These are phyloP conservation scores for Idaea dimidiata DNA, from an alignment of 2,888 invertebrate species.

Conservation along the genomic window DNA sequence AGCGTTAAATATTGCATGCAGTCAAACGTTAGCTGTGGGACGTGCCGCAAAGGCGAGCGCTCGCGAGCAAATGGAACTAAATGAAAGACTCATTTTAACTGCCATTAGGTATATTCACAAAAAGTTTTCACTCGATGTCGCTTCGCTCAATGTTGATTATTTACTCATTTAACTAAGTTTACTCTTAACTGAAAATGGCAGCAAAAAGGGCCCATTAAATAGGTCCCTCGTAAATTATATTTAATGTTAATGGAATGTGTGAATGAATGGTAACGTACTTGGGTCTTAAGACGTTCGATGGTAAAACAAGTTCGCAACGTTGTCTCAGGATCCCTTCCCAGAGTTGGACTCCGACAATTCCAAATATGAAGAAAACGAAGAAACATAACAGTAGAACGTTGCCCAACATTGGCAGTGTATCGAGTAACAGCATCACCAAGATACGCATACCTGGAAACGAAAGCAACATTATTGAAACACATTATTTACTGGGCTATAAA, in stretches of 20 bases:
- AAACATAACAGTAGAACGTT: conserved; percentile 99
- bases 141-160: conserved; percentile 32
- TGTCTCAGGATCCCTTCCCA: conserved; percentile 99
- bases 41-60: conserved; percentile 73
- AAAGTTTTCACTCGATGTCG: conserved; percentile 37
- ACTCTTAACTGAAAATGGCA: conserved; percentile 34
- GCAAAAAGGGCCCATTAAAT: conserved; percentile 27
- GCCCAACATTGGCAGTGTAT: conserved; percentile 99
- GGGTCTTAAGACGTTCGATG: conserved; percentile 85
- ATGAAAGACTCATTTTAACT: conserved; percentile 56
- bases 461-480: not conserved
- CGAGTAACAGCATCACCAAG: conserved; percentile 97
- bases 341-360: conserved; percentile 99
- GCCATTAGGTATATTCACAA: conserved; percentile 51
- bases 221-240: not conserved
- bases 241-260: conserved; percentile 15
- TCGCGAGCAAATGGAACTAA: conserved; percentile 63
- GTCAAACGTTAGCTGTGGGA: conserved; percentile 76
- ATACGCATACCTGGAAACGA: conserved; percentile 95
- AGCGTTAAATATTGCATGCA: conserved; percentile 81
- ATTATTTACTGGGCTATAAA: too few relatives aligned
- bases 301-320: conserved; percentile 91
- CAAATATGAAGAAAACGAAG: conserved; percentile 99
- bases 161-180: conserved; percentile 37
- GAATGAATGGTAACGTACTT: conserved; percentile 82